phyloP scores from a whole-genome alignment of 2,113 vertebrate genomes.

The Hemichromis elongatus region DNA sequence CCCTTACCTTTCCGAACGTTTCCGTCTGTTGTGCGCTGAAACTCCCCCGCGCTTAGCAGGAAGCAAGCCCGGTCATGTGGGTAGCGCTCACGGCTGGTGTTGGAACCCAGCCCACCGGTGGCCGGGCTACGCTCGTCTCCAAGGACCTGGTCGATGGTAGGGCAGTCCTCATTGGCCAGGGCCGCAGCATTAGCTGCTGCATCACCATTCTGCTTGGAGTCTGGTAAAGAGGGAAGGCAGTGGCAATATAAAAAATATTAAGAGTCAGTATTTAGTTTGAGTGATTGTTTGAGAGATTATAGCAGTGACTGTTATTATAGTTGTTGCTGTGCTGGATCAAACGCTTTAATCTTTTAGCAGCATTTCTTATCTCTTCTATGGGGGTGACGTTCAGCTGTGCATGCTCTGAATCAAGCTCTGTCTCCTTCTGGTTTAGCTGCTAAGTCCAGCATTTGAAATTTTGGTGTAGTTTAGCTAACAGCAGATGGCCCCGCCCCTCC shows the following conservation, averaged over 20 bases:
- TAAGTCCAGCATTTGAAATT: background rate
- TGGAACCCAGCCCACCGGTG: conserved; percentile 64
- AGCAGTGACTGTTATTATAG: background rate
- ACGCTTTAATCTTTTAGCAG: background rate
- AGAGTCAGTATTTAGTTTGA: background rate
- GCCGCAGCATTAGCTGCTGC: conserved; percentile 94
- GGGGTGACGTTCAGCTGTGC: background rate
- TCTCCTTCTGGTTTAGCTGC: background rate
- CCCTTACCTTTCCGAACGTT: conserved; percentile 79
- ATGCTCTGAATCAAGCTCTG: background rate
- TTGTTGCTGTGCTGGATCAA: background rate
- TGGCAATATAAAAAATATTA: background rate
- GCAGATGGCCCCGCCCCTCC: background rate
- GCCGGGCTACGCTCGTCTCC: conserved; percentile 93
- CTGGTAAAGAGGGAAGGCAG: conserved; percentile 45
- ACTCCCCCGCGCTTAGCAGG: conserved; percentile 77
- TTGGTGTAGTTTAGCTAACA: background rate
- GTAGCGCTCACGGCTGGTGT: conserved; percentile 71
- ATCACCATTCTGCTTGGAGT: conserved; percentile 98
- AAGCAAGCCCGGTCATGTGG: conserved; percentile 78
- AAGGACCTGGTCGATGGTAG: conserved; percentile 97
- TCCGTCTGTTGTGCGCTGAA: conserved; percentile 75
- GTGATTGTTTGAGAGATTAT: background rate
- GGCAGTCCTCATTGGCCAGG: conserved; percentile 99
- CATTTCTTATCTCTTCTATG: background rate